A percentile compares a stretch with the other conserved stretches of the same genome.
Conservation (phyloP, 2,888 invertebrate genomes). For the Ceramica pisi region DNA sequence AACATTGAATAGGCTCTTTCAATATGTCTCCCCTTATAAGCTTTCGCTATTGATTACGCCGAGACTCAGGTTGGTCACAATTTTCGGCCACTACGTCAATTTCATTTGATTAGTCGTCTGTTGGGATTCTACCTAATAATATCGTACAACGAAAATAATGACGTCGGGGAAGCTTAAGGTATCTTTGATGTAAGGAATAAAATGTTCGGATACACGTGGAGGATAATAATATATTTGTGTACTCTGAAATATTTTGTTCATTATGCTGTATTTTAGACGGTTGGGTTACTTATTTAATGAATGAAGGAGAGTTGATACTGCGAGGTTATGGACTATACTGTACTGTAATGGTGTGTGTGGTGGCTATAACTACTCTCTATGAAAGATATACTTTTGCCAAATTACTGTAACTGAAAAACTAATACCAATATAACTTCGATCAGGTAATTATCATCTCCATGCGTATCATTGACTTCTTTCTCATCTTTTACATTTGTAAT, state of each 20-base stretch:
- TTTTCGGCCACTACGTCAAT: conserved; percentile 73
- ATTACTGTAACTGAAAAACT: not conserved
- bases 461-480: not conserved
- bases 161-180: conserved; percentile 51
- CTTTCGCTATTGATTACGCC: conserved; percentile 69
- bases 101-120: conserved; percentile 72
- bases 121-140: conserved; percentile 67
- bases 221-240: conserved; percentile 4
- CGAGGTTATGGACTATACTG: not conserved
- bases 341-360: not conserved
- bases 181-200: conserved; percentile 39
- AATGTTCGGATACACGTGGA: conserved; percentile 9
- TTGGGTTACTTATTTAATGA: not conserved
- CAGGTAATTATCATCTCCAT: not conserved
- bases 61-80: conserved; percentile 69
- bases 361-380: not conserved
- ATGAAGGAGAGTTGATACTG: not conserved
- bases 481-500: not conserved
- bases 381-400: not conserved
- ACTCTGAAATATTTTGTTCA: not conserved
- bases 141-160: conserved; percentile 55
- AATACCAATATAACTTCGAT: not conserved
- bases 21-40: conserved; percentile 59
- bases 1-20: conserved; percentile 56
- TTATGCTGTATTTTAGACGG: not conserved